These are phyloP conservation scores for Leuciscus waleckii DNA, from an alignment of 2,797 vertebrate species.

Conservation along the genomic window DNA sequence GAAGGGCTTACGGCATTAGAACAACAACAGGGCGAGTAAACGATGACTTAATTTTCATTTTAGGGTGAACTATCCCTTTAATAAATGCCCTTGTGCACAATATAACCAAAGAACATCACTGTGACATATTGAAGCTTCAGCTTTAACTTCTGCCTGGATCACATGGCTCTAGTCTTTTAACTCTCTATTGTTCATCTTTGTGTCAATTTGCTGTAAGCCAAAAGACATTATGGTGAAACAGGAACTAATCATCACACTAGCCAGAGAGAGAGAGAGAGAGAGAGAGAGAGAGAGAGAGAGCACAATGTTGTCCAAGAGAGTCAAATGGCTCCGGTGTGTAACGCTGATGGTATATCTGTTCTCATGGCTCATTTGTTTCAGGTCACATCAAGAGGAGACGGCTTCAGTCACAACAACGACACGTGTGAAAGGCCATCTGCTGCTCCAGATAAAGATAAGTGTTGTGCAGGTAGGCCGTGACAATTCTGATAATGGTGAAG, in stretches of 20 bases:
- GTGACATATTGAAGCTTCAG: background rate
- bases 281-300: background rate
- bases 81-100: background rate
- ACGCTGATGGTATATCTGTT: conserved; percentile 52
- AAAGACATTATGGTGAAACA: conserved; percentile 35
- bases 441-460: conserved; percentile 61
- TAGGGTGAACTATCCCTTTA: background rate
- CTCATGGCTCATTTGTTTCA: conserved; percentile 60
- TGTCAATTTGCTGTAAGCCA: conserved; percentile 45
- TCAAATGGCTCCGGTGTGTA: conserved; percentile 43
- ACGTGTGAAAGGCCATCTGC: conserved; percentile 61
- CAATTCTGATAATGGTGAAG: conserved; percentile 57
- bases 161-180: conserved; percentile 12
- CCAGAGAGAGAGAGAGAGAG: conserved; percentile 4
- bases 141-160: background rate
- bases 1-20: background rate
- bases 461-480: conserved; percentile 58
- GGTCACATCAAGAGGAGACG: conserved; percentile 51
- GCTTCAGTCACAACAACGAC: conserved; percentile 60
- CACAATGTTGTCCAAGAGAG: conserved; percentile 34
- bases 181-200: conserved; percentile 47
- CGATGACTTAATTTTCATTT: background rate
- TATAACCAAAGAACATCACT: background rate
- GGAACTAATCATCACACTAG: conserved; percentile 3
- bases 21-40: background rate